phyloP scores from a whole-genome alignment of 2,888 invertebrate species.

The Autographa pulchrina region DNA sequence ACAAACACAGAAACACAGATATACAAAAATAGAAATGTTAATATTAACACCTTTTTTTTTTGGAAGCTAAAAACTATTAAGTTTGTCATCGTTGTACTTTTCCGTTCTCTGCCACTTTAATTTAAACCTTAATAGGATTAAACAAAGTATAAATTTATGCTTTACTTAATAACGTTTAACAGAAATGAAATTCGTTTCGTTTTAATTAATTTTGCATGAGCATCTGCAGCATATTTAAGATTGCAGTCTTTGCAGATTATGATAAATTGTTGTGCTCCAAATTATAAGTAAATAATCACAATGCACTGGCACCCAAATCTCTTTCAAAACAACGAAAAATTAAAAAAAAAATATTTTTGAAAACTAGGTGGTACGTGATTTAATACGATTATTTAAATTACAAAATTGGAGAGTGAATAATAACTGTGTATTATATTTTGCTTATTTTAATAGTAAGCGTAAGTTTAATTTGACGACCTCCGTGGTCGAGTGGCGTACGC shows the following conservation, averaged over 20 bases:
- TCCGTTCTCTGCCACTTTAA: constrained; percentile 14
- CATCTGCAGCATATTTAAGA: constrained; percentile 2
- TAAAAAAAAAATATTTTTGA: too few relatives aligned
- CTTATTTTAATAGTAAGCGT: too few relatives aligned
- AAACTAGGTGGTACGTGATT: too few relatives aligned
- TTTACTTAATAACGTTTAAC: constrained; percentile 27
- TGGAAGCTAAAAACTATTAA: background rate
- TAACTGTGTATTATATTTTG: too few relatives aligned
- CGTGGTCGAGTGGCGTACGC: too few relatives aligned
- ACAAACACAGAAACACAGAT: background rate
- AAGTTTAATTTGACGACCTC: too few relatives aligned
- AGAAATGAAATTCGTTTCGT: background rate
- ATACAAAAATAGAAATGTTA: background rate
- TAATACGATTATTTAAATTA: too few relatives aligned
- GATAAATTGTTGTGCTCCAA: background rate
- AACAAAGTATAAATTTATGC: constrained; percentile 21
- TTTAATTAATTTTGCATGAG: constrained; percentile 7
- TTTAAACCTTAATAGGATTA: constrained; percentile 29
- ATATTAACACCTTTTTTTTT: background rate
- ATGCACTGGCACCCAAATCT: too few relatives aligned
- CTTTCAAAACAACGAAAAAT: too few relatives aligned
- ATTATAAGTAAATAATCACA: background rate
- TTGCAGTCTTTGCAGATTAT: background rate
- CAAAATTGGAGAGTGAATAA: too few relatives aligned
- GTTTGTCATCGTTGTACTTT: background rate